Conservation (phyloP, 2,797 vertebrate genomes). For the Atherinosoma microstoma region DNA sequence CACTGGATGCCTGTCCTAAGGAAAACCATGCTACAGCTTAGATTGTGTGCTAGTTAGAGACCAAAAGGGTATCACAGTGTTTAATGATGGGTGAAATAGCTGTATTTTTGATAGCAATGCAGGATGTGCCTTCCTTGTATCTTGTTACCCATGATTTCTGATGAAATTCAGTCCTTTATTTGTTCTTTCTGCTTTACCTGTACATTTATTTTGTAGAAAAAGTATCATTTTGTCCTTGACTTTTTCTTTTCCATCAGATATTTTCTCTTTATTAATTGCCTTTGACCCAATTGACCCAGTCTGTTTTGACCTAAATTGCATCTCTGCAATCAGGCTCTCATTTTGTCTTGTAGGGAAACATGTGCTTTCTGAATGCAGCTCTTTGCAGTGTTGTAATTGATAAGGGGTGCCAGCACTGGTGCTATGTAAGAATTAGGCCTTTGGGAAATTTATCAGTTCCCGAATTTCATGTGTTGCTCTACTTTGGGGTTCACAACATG, state of each 20-base stretch:
- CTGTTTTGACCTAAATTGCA: conserved; percentile 36
- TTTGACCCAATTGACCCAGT: conserved; percentile 51
- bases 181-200: conserved; percentile 25
- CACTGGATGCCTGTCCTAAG: conserved; percentile 42
- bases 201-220: conserved; percentile 1
- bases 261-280: conserved; percentile 30
- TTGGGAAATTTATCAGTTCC: conserved; percentile 52
- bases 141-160: conserved; percentile 46
- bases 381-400: conserved; percentile 39
- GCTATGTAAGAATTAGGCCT: conserved; percentile 33
- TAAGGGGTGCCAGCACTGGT: conserved; percentile 24
- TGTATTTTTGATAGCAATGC: conserved; percentile 67
- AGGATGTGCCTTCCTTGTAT: conserved; percentile 55
- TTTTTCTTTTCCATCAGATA: conserved; percentile 42
- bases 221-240: conserved; percentile 4
- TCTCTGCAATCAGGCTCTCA: conserved; percentile 33
- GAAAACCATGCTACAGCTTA: conserved; percentile 24
- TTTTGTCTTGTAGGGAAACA: conserved; percentile 22
- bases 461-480: conserved; percentile 57
- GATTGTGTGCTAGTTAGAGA: conserved; percentile 42
- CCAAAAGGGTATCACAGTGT: conserved; percentile 49
- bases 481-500: conserved; percentile 32
- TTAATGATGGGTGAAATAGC: conserved; percentile 77
- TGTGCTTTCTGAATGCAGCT: conserved; percentile 28
- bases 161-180: conserved; percentile 58